Evolutionary conservation across 2,888 invertebrate genomes (phyloP).

Genomic region (Volucella zonaria): DNA sequence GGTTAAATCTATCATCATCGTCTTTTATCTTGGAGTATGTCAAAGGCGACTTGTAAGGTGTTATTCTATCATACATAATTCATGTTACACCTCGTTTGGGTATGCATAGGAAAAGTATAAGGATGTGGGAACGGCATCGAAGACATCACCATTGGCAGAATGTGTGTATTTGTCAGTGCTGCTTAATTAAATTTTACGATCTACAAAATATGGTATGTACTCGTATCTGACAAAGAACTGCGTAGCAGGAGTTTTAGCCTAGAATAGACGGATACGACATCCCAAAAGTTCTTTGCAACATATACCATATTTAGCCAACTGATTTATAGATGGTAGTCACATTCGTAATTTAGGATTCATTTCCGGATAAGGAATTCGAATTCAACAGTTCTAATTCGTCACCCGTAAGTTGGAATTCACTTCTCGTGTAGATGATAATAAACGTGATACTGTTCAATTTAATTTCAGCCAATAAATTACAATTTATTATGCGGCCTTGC

Average conservation of each 20-base stretch:
- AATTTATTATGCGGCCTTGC: conserved; percentile 27
- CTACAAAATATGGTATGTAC: conserved; percentile 30
- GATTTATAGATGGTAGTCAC: conserved; percentile 19
- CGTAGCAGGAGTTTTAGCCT: background rate
- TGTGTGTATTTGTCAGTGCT: conserved; percentile 49
- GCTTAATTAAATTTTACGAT: conserved; percentile 63
- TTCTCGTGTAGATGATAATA: conserved; percentile 44
- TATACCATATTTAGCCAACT: conserved; percentile 9
- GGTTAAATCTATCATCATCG: conserved; percentile 45
- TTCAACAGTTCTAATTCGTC: background rate
- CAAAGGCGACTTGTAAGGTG: background rate
- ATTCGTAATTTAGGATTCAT: conserved; percentile 15
- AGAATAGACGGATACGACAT: background rate
- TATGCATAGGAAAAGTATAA: background rate
- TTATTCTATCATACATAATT: conserved; percentile 46
- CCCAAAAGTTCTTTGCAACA: background rate
- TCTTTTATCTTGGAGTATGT: conserved; percentile 32
- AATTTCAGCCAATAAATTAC: conserved; percentile 38
- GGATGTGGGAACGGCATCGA: conserved; percentile 15
- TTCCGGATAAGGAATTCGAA: conserved; percentile 26
- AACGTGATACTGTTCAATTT: conserved; percentile 41
- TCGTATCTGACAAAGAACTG: conserved; percentile 41
- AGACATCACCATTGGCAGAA: background rate
- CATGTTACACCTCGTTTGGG: conserved; percentile 31
- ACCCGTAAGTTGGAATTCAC: conserved; percentile 10